Evolutionary conservation across 2,797 vertebrate genomes (phyloP).

Genomic region (Alcedo quadribrachys): DNA sequence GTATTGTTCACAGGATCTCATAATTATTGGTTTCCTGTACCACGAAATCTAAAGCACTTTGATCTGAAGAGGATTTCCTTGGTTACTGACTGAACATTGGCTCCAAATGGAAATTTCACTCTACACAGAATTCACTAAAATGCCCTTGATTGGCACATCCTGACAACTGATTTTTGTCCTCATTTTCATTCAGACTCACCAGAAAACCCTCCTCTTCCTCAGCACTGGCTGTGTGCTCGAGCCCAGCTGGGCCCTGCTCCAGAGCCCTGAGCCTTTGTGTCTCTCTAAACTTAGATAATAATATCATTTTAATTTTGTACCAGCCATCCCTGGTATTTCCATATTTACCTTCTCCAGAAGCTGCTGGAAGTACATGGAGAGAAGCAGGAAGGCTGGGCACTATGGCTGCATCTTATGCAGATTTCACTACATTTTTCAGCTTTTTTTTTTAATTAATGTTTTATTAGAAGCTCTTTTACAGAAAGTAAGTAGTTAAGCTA

Average conservation of each 20-base stretch:
- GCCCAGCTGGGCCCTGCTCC: not conserved
- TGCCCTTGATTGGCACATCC: constrained; percentile 22
- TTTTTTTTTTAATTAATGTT: too few species aligned
- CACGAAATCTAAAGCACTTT: constrained; percentile 15
- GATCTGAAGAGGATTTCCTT: constrained; percentile 13
- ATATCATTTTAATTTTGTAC: not conserved
- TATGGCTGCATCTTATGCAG: not conserved
- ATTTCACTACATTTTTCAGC: not conserved
- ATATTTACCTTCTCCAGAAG: not conserved
- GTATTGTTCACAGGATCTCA: constrained; percentile 48
- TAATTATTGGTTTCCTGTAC: constrained; percentile 49
- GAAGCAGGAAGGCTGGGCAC: not conserved
- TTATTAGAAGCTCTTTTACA: not conserved
- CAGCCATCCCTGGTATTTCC: not conserved
- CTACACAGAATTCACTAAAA: constrained; percentile 1
- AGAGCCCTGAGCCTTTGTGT: not conserved
- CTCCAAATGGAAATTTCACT: constrained; percentile 1
- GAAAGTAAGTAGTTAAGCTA: not conserved
- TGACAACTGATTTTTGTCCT: constrained; percentile 10
- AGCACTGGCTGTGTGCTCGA: not conserved
- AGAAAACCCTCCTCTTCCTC: constrained; percentile 11
- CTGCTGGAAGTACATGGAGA: not conserved
- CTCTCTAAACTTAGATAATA: not conserved
- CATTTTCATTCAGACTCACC: constrained; percentile 40
- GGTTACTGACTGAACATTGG: not conserved